These are phyloP conservation scores for Corythaeola cristata DNA, from an alignment of 2,113 vertebrate species.

Conservation along the genomic window DNA sequence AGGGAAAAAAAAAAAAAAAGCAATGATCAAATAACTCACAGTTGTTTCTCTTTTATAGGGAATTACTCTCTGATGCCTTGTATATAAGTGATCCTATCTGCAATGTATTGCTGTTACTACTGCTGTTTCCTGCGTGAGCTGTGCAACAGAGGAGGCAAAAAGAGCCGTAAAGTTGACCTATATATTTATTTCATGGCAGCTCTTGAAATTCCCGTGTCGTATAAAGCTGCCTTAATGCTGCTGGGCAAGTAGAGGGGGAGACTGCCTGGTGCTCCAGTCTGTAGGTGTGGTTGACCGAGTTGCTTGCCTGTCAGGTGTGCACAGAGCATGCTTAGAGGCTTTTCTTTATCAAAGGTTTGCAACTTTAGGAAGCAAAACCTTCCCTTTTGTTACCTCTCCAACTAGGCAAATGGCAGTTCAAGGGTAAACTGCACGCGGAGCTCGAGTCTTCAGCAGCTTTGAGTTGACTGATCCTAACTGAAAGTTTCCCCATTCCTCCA, in stretches of 20 bases:
- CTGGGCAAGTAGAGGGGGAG: not conserved
- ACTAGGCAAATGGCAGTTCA: not conserved
- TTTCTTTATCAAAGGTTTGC: not conserved
- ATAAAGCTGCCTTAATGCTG: not conserved
- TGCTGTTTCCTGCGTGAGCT: not conserved
- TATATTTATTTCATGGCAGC: slow-evolving; percentile 19
- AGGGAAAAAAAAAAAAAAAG: not conserved
- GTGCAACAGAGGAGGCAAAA: not conserved
- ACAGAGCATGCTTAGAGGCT: not conserved
- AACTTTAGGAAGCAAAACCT: not conserved
- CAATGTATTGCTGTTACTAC: not conserved
- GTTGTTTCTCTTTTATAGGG: not conserved
- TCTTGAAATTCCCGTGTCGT: not conserved
- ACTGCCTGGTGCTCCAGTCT: not conserved
- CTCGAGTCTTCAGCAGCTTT: not conserved
- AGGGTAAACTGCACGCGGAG: not conserved
- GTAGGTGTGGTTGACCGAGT: not conserved
- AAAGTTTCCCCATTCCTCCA: not conserved
- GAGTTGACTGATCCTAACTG: not conserved
- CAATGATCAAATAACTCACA: not conserved
- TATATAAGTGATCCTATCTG: not conserved
- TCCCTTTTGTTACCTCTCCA: not conserved
- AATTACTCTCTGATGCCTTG: not conserved
- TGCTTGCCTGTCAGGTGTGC: not conserved
- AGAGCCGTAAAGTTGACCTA: slow-evolving; percentile 11